A percentile compares a stretch with the other conserved stretches of the same genome.
These are phyloP conservation scores for Melipona quadrifasciata DNA, from an alignment of 1,140 invertebrate genomes.

Conservation along the genomic window DNA sequence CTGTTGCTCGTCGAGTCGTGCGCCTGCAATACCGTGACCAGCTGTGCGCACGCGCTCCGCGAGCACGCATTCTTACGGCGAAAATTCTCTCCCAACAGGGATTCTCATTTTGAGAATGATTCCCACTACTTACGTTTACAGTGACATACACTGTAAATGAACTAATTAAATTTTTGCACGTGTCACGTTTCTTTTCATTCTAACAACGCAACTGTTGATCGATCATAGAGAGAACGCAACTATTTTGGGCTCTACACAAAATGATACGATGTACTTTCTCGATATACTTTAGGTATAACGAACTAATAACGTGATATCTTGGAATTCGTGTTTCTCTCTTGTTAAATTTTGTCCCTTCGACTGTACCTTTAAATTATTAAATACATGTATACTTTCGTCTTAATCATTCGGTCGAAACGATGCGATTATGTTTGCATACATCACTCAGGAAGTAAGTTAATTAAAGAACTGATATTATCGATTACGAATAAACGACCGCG, in stretches of 20 bases:
- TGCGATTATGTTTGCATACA: background rate
- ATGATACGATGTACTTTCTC: background rate
- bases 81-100: slow-evolving; percentile 6
- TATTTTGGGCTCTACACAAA: background rate
- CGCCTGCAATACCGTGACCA: slow-evolving; percentile 71
- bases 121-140: background rate
- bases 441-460: background rate
- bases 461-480: background rate
- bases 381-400: background rate
- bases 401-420: background rate
- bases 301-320: background rate
- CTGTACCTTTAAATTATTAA: background rate
- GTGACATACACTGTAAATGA: too few species aligned
- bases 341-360: background rate
- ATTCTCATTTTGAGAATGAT: background rate
- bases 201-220: background rate
- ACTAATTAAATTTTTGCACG: background rate
- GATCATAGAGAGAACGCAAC: background rate
- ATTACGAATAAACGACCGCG: background rate
- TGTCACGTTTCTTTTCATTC: background rate
- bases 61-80: background rate
- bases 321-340: background rate
- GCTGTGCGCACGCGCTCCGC: slow-evolving; percentile 62
- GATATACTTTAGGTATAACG: background rate
- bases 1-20: slow-evolving; percentile 78